Evolutionary conservation across 2,797 vertebrate genomes (phyloP).

Genomic region (Paratrypauchen microcephalus): DNA sequence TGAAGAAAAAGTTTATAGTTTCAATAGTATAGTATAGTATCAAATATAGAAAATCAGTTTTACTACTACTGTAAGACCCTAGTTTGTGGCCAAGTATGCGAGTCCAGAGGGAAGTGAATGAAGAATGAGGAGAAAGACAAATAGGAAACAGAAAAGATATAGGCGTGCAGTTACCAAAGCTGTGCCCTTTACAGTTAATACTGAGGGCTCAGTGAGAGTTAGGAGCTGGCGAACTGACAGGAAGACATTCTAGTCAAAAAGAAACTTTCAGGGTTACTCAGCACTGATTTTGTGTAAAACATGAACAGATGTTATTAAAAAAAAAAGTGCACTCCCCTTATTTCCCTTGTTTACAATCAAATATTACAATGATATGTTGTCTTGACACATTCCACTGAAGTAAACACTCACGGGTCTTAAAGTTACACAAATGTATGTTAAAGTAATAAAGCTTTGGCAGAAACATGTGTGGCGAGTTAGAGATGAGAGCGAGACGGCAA

Average conservation of each 20-base stretch:
- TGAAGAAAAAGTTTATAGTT: background rate
- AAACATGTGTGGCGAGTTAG: constrained; percentile 20
- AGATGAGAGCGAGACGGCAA: constrained; percentile 11
- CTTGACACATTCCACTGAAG: background rate
- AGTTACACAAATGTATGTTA: constrained; percentile 9
- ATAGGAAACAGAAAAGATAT: constrained; percentile 29
- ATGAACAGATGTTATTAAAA: constrained; percentile 2
- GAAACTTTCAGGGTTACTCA: constrained; percentile 7
- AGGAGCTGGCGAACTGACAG: constrained; percentile 23
- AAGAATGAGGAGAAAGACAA: constrained; percentile 13
- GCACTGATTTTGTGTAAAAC: constrained; percentile 2
- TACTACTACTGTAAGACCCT: constrained; percentile 11
- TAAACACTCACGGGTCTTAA: background rate
- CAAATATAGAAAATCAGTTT: background rate
- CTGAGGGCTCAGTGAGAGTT: constrained; percentile 49
- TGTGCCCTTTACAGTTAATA: constrained; percentile 51
- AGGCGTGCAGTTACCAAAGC: constrained; percentile 46
- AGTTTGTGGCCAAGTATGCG: constrained; percentile 14
- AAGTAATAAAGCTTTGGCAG: background rate
- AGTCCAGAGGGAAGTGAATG: constrained; percentile 11
- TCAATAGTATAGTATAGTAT: background rate
- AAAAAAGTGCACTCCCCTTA: background rate
- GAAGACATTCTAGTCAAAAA: background rate
- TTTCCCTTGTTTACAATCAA: constrained; percentile 7
- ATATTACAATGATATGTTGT: background rate